A percentile compares a stretch with the other conserved stretches of the same genome.
These are phyloP conservation scores for Mya arenaria DNA, from an alignment of 1,140 invertebrate genomes.

Conservation along the genomic window DNA sequence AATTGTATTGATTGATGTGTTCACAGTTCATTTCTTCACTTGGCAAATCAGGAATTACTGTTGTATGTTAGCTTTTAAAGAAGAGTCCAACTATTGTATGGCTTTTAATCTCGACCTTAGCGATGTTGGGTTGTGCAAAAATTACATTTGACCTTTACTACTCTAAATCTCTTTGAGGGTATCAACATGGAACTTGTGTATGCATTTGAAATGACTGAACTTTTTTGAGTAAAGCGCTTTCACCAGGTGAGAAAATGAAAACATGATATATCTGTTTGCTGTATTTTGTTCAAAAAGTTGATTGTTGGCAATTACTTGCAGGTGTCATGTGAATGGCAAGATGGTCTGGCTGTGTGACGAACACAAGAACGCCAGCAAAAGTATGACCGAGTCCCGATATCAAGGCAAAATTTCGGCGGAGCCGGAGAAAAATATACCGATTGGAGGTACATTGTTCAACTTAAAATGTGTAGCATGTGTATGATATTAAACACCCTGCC, in stretches of 20 bases:
- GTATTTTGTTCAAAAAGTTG: not conserved
- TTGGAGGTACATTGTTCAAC: constrained; percentile 10
- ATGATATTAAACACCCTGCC: not conserved
- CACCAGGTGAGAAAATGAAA: not conserved
- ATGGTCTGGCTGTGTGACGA: constrained; percentile 70
- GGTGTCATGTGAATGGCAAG: constrained; percentile 73
- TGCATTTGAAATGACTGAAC: not conserved
- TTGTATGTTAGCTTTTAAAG: no score
- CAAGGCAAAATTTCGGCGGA: constrained; percentile 32
- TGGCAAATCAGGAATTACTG: no score
- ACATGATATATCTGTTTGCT: not conserved
- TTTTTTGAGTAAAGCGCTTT: not conserved
- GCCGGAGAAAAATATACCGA: constrained; percentile 3
- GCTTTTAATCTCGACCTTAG: no score
- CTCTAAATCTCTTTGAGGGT: not conserved
- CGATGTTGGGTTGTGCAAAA: not conserved
- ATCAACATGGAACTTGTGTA: not conserved
- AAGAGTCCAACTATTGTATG: no score
- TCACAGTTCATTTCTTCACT: no score
- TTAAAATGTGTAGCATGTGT: not conserved
- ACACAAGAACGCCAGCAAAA: constrained; percentile 61
- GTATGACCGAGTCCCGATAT: constrained; percentile 62
- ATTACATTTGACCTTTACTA: not conserved
- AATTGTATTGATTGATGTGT: no score
- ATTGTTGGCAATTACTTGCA: constrained; percentile 31